Evolutionary conservation across 2,888 invertebrate species (phyloP), one percentile per base, ranked within the genome.

Genomic region (Drosophila fungiperda): DNA sequence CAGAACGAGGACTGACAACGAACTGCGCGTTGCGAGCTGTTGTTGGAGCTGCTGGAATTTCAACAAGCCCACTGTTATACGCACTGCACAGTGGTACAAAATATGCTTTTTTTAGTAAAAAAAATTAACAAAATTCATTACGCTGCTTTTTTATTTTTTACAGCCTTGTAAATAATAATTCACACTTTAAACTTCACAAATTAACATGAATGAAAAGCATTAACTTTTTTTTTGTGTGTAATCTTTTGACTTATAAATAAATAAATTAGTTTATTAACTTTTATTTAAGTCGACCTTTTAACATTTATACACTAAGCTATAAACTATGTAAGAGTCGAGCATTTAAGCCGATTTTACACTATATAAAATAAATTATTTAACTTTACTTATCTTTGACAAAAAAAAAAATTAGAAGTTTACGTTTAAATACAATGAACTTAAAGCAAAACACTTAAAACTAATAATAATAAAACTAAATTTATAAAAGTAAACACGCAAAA

Each of bases 31-130:
- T 53, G 54, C 68, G 67, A 76, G 73, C 83, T 68, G 73, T 60
- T 82, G 70, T 76, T 69, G 76, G 68, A 73, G 76, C 78, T 73
- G 72, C 80, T 71, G 73, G 57, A 68, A 77, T 79, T 73, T 72
- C 80, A 80, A 80, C 78, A 80, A 81, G 77, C 81, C 42, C 62
- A 74, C 83, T 89, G 90, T 89, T 81, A 87, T 87, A 89, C 86
- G 57, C 48, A 40, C 36, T 29, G 40, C 55, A 55, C 55, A 55
- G 55, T 55, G 55, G 55, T n/a, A n/a, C 15, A 8, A n/a, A 38
- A 6, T n/a, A 6, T 17, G 15, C 15, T 5, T 1, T 33, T 33
- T 20, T 8, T 20, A 20, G 0, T 15, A 9, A n/a, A 32, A 5
- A 1, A 23, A 29, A 29, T 4, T 40, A 2, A 4, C 40, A n/a